Base-by-base conservation (phyloP, 2,113 vertebrate genomes). In the Vanacampus margaritifer region DNA sequence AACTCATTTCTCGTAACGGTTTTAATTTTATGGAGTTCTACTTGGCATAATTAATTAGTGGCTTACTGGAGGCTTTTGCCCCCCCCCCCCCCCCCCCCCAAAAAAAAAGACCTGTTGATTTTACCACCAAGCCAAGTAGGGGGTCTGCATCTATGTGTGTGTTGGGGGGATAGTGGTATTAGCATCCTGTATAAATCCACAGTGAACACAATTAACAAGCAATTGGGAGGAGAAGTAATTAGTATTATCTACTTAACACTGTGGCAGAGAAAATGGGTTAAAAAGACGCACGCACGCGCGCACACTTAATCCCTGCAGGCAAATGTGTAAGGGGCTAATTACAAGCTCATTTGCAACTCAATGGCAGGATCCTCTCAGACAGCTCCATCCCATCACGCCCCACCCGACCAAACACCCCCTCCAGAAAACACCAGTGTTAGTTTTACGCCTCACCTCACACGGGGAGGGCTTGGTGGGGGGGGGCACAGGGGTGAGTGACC, bases 221-320 rank as follows among this genome's bases (percentile, higher is more conserved):
- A 89, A 88, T 67, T 86, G 90, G 90, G 91, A 90, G 91, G 91
- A 92, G 90, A 91, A 92, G 87, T 91, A 91, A 91, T 93, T 92
- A 91, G 90, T 89, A 81, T 93, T 91, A 93, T 92, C 90, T 91
- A 73, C 89, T 92, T 91, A 92, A 88, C 87, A 79, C 71, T 23
- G 41, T 80, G 81, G 77, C 73, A 43, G 75, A 72, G 81, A 90
- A 90, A 91, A 91, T 86, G 82, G 82, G 78, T 87, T 83, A 80
- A 78, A 73, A 65, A 63, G 69, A 43, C 67, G 62, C 61, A 63
- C 62, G 50, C 69, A 73, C 69, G 67, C 5, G 28, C 45, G 67
- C 45, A 13, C 62, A 35, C 73, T 68, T 80, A 81, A 67, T 84
- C 89, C 87, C 87, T 68, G 68, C 79, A 81, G 87, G 90, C 86